Base-by-base conservation (phyloP, 2,797 vertebrate species). In the Sebastes trivittatus region DNA sequence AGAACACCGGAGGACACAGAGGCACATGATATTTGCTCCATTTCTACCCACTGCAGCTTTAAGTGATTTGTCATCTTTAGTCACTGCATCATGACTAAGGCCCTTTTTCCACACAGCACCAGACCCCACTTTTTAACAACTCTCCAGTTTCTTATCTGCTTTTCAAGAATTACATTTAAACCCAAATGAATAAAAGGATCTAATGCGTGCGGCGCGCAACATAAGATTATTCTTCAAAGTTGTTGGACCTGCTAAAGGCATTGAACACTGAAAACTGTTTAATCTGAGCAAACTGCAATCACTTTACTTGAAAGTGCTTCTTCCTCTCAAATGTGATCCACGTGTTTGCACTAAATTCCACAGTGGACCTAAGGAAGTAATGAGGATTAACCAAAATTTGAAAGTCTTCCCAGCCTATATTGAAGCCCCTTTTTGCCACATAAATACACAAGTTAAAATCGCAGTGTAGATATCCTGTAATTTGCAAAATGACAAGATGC, bases 401-500 rank as follows among this genome's bases (percentile, higher is more conserved):
- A 77, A 78, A 84, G 79, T 72, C 74, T 77, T 72, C 32, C 13
- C 69, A 67, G 79, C 32, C 72, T 63, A 87, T 86, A 72, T 77
- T 27, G 63, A 70, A 62, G 65, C 75, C 62, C 71, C 71, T 87
- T 75, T 88, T 75, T 88, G 71, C 78, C 66, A 80, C 59, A 69
- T 84, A 78, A 86, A 87, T 77, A 66, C 74, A 75, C 52, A 75
- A 89, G 80, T 86, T 80, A 80, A 85, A 93, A 86, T 86, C 58
- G 36, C 84, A 78, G 85, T 76, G 88, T 83, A 85, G 80, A 89
- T 89, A 86, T 94, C 85, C 70, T 87, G 79, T 88, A 92, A 92
- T 90, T 93, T 89, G 73, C 75, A 79, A 90, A 91, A 87, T 89
- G 86, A 90, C 89, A 87, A 88, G 87, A 84, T 87, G 82, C 83